phyloP scores from a whole-genome alignment of 2,797 vertebrate genomes.

The Carapus acus region DNA sequence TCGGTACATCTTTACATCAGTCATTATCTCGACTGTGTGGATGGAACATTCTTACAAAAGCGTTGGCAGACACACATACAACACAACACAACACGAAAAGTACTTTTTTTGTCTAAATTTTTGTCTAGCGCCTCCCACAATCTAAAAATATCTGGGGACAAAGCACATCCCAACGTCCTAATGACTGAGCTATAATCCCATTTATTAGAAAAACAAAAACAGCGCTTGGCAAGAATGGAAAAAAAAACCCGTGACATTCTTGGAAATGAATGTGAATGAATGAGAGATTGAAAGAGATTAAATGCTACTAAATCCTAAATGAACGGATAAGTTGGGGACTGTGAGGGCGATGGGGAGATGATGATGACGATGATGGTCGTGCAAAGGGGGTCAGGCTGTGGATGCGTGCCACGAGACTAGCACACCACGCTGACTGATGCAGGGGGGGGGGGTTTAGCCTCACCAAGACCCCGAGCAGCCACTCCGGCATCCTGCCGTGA shows the following conservation, averaged over 20 bases:
- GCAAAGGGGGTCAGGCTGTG: conserved; percentile 44
- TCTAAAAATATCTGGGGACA: too few relatives aligned
- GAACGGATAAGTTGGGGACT: conserved; percentile 39
- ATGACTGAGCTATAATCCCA: conserved; percentile 4
- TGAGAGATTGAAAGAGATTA: conserved; percentile 57
- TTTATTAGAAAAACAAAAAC: conserved; percentile 4
- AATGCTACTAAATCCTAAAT: conserved; percentile 58
- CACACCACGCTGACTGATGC: conserved; percentile 33
- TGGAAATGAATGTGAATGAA: conserved; percentile 34
- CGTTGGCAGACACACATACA: too few relatives aligned
- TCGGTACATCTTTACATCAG: too few relatives aligned
- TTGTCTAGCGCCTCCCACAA: too few relatives aligned
- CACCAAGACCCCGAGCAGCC: conserved; percentile 18
- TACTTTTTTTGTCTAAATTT: too few relatives aligned
- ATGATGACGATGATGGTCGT: conserved; percentile 17
- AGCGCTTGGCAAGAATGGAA: neutral
- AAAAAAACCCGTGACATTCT: conserved; percentile 25
- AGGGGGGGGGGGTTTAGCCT: conserved; percentile 23
- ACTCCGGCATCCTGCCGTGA: neutral
- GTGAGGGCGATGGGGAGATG: neutral
- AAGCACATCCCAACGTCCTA: too few relatives aligned
- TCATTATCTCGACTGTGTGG: too few relatives aligned
- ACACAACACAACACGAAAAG: too few relatives aligned
- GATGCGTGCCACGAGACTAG: conserved; percentile 42
- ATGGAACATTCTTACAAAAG: too few relatives aligned